Evolutionary conservation across 2,888 invertebrate species (phyloP).

Genomic region (Calephelis perditalis): DNA sequence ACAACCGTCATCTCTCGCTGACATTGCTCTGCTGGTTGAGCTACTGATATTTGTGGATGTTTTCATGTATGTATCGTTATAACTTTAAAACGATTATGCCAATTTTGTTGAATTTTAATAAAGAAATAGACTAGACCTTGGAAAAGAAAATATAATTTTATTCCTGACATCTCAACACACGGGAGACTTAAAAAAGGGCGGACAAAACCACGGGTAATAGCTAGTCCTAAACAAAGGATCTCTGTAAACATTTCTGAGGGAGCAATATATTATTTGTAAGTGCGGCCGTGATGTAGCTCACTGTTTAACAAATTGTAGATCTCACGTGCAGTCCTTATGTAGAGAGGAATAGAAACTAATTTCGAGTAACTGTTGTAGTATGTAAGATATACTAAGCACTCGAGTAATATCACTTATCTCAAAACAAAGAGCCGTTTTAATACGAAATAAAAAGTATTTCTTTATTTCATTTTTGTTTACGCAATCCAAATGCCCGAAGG

Average conservation of each 20-base stretch:
- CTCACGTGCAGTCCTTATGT: slow-evolving; percentile 1
- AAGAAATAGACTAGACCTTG: too few species aligned
- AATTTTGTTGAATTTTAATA: too few species aligned
- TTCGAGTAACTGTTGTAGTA: neutral
- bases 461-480: slow-evolving; percentile 24
- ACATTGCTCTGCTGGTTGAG: too few species aligned
- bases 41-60: too few species aligned
- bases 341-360: neutral
- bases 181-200: too few species aligned
- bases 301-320: slow-evolving; percentile 15
- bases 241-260: slow-evolving; percentile 16
- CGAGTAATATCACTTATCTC: slow-evolving; percentile 30
- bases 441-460: slow-evolving; percentile 28
- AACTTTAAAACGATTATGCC: too few species aligned
- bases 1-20: too few species aligned
- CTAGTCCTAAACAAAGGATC: slow-evolving; percentile 4
- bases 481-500: slow-evolving; percentile 3
- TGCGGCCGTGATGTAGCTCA: slow-evolving; percentile 16
- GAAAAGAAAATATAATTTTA: too few species aligned
- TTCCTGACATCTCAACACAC: too few species aligned
- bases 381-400: slow-evolving; percentile 20
- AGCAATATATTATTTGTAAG: slow-evolving; percentile 17
- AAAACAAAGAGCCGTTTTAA: slow-evolving; percentile 33
- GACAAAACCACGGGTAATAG: too few species aligned
- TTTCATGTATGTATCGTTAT: too few species aligned